Evolutionary conservation across 2,888 invertebrate genomes (phyloP).

Genomic region (Orthonevra nobilis): DNA sequence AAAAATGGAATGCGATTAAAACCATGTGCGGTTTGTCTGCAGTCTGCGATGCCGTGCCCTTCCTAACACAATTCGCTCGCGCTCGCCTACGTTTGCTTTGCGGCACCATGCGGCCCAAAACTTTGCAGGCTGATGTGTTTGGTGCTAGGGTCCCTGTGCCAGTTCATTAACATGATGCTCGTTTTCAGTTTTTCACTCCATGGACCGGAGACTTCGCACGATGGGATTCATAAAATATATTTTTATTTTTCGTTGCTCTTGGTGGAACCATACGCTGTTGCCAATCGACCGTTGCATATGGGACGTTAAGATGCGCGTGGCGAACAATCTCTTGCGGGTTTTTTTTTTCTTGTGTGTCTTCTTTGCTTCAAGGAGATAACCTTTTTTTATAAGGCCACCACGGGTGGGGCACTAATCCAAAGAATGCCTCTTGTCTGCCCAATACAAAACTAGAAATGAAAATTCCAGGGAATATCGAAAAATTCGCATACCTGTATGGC

Average conservation of each 20-base stretch:
- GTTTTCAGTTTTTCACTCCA: not conserved
- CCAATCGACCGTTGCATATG: constrained; percentile 26
- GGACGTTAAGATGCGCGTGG: constrained; percentile 8
- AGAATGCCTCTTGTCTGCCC: constrained; percentile 20
- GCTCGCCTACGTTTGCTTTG: too few relatives aligned
- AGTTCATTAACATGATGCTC: constrained; percentile 32
- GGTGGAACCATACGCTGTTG: constrained; percentile 50
- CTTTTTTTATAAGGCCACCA: constrained; percentile 40
- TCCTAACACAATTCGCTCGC: constrained; percentile 4
- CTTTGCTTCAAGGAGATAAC: constrained; percentile 11
- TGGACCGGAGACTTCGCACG: not conserved
- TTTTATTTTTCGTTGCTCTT: constrained; percentile 23
- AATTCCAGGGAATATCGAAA: constrained; percentile 43
- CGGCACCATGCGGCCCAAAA: constrained; percentile 1
- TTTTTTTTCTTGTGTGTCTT: not conserved
- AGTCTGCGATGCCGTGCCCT: not conserved
- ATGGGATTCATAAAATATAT: constrained; percentile 13
- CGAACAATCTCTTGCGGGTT: not conserved
- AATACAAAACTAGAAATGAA: constrained; percentile 46
- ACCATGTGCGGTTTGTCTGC: not conserved
- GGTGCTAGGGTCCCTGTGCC: constrained; percentile 18
- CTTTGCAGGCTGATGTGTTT: not conserved
- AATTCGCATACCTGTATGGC: constrained; percentile 15
- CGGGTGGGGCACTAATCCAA: constrained; percentile 42
- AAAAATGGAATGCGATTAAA: constrained; percentile 8